Conservation (phyloP, 2,113 vertebrate species). For the Nyctereutes procyonoides region DNA sequence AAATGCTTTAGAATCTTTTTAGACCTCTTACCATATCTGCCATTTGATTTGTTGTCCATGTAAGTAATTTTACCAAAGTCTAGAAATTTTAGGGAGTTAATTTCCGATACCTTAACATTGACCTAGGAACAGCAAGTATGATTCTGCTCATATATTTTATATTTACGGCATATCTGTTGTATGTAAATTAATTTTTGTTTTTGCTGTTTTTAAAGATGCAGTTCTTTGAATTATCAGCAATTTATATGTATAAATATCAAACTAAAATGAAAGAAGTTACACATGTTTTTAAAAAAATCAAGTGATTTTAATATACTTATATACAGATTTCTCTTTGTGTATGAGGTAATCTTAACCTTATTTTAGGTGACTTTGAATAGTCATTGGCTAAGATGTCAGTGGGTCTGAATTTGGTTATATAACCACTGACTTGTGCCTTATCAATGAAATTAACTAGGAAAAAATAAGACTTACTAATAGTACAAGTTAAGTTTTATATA, state of each 20-base stretch:
- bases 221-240: conserved; percentile 47
- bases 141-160: conserved; percentile 2
- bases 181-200: conserved; percentile 21
- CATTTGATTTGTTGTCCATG: conserved; percentile 34
- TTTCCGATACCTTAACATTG: conserved; percentile 17
- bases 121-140: not conserved
- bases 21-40: not conserved
- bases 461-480: conserved; percentile 39
- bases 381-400: not conserved
- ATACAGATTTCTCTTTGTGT: conserved; percentile 25
- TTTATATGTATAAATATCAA: conserved; percentile 33
- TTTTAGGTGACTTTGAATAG: conserved; percentile 20
- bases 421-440: not conserved
- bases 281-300: not conserved
- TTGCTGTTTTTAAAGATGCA: not conserved
- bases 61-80: conserved; percentile 37
- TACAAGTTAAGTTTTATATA: conserved; percentile 18
- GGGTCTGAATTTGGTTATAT: not conserved
- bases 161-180: not conserved
- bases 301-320: not conserved
- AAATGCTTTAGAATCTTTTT: not conserved
- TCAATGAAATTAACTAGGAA: conserved; percentile 24
- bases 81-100: conserved; percentile 17
- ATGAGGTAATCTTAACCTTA: not conserved
- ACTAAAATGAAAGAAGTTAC: conserved; percentile 32